Base-by-base conservation (phyloP, 2,797 vertebrate genomes). In the Pseudomugil tenellus region DNA sequence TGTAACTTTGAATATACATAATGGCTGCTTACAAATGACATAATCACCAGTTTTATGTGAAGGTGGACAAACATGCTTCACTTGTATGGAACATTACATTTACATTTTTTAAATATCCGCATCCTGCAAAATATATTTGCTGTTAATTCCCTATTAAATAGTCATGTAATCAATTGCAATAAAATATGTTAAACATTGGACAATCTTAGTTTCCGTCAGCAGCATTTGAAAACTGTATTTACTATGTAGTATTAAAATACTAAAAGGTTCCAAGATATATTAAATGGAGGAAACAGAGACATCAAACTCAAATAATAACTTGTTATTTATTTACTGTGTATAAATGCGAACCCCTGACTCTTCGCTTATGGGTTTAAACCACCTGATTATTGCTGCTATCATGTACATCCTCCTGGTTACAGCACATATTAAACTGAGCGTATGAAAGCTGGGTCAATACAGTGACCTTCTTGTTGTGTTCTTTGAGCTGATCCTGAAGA, bases 401-500 rank as follows among this genome's bases (percentile, higher is more conserved):
- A 28, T 52, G 25, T 26, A 28, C 16, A 26, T 52, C 26, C 49
- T 52, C 25, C 14, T 17, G 3, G 49, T 52, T 25, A 6, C 26
- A 26, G 25, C 14, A 28, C 21, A 28, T 16, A 25, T 52, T 26
- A 14, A 28, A 13, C 49, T 52, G 49, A 28, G 49, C 28, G 25
- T 52, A 28, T 28, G 49, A 51, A 25, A 29, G 3, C 43, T 16
- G 19, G 62, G 49, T 41, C 34, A 26, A 64, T 28, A 23, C 12
- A 26, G 13, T 52, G 49, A 52, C 49, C 11, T 58, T 34, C 43
- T 51, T 53, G 32, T 35, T 51, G 31, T 28, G 32, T 26, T 43
- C 25, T 55, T 64, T 54, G 13, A 53, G 61, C 52, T 43, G n/a
- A 59, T 53, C 35, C n/a, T 68, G 17, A 52, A 48, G 26, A 39